Base-by-base conservation (phyloP, 2,113 vertebrate genomes). In the Dicentrarchus labrax region DNA sequence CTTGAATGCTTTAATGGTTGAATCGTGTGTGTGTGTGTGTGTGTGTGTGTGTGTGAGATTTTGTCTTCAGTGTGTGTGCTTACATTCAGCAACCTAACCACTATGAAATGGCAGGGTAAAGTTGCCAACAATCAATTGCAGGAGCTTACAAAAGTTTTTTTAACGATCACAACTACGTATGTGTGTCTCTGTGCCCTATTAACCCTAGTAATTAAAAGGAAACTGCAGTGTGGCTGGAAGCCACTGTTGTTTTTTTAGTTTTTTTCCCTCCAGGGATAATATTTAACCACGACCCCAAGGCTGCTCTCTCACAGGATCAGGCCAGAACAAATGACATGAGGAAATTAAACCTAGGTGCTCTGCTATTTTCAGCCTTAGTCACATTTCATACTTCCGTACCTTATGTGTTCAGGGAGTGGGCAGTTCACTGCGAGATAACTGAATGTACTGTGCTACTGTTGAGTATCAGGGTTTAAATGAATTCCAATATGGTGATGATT, bases 301-400 rank as follows among this genome's bases (percentile, higher is more conserved):
- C 82, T 81, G 75, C 75, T 84, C 78, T 85, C 62, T 72, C 51
- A 51, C 80, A 78, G 82, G 73, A 84, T 78, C 78, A 72, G 41
- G 65, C 84, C 76, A 76, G 90, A 89, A 93, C 89, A 92, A 94
- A 94, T 93, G 88, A 92, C 82, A 73, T 36, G 76, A 92, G 90
- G 87, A 93, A 92, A 93, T 92, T 75, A 92, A 94, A 90, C 48
- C 72, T 67, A 68, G 75, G 74, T 72, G 38, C 78, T 57, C 59
- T 75, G 72, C 81, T 93, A 88, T 91, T 92, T 88, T 84, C 83
- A 88, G 84, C 74, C 77, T 65, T 56, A 64, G 74, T 82, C 86
- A 89, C 84, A 80, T 86, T 85, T 92, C 68, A 89, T 77, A 74
- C 74, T 82, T 81, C 82, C 71, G 75, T 51, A 72, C 62, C 51